Evolutionary conservation across 2,797 vertebrate genomes (phyloP).

Genomic region (Buphagus erythrorhynchus): DNA sequence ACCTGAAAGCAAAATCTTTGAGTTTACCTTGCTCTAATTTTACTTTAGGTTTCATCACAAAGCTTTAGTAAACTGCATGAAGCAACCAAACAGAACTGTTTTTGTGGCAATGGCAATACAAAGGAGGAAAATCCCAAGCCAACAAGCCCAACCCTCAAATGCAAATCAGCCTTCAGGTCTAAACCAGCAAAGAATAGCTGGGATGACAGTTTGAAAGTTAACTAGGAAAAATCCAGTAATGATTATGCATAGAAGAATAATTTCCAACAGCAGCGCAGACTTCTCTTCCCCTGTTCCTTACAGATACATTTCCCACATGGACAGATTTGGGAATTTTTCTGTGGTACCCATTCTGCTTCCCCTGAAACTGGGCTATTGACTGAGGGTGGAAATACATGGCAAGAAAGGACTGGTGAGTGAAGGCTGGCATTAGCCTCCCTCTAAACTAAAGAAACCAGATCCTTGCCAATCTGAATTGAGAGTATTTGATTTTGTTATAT

Average conservation of each 20-base stretch:
- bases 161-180: not conserved
- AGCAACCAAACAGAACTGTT: not conserved
- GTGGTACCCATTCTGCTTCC: not conserved
- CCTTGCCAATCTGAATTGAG: not conserved
- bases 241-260: not conserved
- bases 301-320: not conserved
- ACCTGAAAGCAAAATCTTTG: not conserved
- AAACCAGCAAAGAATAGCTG: not conserved
- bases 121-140: not conserved
- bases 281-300: not conserved
- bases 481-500: not conserved
- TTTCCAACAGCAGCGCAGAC: not conserved
- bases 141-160: not conserved
- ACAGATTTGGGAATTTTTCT: not conserved
- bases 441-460: not conserved
- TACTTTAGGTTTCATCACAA: not conserved
- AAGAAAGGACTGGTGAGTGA: not conserved
- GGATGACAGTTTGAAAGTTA: not conserved
- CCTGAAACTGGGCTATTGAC: not conserved
- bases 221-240: not conserved
- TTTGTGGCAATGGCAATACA: not conserved
- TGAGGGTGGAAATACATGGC: not conserved
- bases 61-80: not conserved
- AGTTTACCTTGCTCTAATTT: not conserved
- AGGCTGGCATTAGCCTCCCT: not conserved